Base-by-base conservation (phyloP, 1,140 invertebrate genomes). In the Monomorium pharaonis region DNA sequence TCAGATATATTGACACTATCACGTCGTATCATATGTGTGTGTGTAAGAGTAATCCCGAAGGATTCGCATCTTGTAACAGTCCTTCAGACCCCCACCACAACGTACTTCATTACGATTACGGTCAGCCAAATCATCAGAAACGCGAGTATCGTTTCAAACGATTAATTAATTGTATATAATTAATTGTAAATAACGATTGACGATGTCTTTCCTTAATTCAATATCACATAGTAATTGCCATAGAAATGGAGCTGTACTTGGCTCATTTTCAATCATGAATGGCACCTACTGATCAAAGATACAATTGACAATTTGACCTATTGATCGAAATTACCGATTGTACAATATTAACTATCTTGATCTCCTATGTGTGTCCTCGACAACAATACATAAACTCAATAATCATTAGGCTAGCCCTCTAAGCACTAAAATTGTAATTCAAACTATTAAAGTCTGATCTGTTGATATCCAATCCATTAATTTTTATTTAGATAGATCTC, bases 161-260 rank as follows among this genome's bases (percentile, higher is more conserved):
- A 76, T 84, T 76, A 63, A 76, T 84, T 76, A 77, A 49, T 84
- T 33, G 49, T 27, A n/a, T 6, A 16, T 30, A 47, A 70, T n/a
- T n/a, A n/a, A 49, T 84, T 33, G 49, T 27, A n/a, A 12, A 16
- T 30, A 47, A 70, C n/a, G 12, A 49, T 63, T 44, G 7, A 63
- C 16, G 21, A 24, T 44, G n/a, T 18, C 3, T 18, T 24, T 44
- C 4, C n/a, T 12, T 37, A 49, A 12, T 37, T 54, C 54, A n/a
- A 72, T 18, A n/a, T n/a, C n/a, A n/a, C n/a, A n/a, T n/a, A n/a
- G n/a, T n/a, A 30, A 42, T 72, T 60, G 12, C 5, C 16, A 60
- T 44, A 24, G 42, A 30, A 75, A 47, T 58, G 10, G 49, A 33
- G 44, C 0, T n/a, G 63, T n/a, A 21, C 10, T 14, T 30, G 27